Percentiles rank a stretch among this genome's conserved stretches.
phyloP scores from a whole-genome alignment of 2,113 vertebrate species.

The Carassius carassius region DNA sequence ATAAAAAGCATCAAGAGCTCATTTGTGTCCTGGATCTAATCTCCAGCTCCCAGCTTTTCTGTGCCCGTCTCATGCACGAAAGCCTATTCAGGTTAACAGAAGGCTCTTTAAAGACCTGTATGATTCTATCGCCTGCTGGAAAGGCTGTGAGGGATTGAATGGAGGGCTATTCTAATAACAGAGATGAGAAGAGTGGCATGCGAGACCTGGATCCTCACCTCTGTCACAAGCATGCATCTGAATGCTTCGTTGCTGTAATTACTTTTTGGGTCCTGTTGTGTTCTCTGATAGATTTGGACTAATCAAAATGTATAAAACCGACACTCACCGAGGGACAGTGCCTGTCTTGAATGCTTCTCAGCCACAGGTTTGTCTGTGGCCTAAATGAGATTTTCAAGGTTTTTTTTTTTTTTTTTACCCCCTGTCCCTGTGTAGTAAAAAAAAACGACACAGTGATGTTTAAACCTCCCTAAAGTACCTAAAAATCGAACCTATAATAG shows the following conservation, averaged over 20 bases:
- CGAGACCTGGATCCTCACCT: neutral
- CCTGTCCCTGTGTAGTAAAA: too few species aligned
- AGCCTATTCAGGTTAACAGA: constrained; percentile 35
- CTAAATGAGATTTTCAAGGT: neutral
- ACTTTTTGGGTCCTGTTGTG: constrained; percentile 1
- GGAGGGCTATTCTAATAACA: constrained; percentile 14
- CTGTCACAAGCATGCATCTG: neutral
- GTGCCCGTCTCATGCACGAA: neutral
- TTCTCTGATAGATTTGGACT: neutral
- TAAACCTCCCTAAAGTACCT: neutral
- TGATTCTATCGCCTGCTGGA: neutral
- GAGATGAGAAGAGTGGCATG: constrained; percentile 26
- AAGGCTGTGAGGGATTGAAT: neutral
- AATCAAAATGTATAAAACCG: constrained; percentile 2
- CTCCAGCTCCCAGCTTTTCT: constrained; percentile 32
- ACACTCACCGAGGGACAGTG: neutral
- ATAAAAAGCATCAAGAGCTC: constrained; percentile 41
- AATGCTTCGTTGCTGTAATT: neutral
- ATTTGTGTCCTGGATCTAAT: constrained; percentile 34
- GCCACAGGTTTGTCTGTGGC: neutral
- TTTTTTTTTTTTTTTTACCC: too few species aligned
- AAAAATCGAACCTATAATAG: neutral
- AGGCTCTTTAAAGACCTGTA: constrained; percentile 24
- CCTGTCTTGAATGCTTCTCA: neutral
- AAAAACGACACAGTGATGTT: neutral